Evolutionary conservation across 2,888 invertebrate species (phyloP).

Genomic region (Eutolmus rufibarbis): DNA sequence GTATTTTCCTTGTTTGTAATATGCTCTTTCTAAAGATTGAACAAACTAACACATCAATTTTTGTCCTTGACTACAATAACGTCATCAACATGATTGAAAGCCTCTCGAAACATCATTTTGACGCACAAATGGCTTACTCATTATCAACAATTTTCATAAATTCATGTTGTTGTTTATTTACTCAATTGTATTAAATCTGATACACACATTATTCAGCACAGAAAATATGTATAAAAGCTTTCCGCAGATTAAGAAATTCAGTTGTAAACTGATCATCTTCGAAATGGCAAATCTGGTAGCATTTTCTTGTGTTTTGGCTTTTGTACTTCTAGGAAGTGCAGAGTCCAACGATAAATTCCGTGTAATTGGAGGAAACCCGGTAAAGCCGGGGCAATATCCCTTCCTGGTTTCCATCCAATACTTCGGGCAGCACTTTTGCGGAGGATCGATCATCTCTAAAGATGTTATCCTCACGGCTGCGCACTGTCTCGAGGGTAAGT

Average conservation of each 20-base stretch:
- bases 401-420: background rate
- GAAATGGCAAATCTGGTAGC: background rate
- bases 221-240: background rate
- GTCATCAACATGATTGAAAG: too few species aligned
- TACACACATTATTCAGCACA: background rate
- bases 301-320: background rate
- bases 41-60: too few species aligned
- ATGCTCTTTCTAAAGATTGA: too few species aligned
- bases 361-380: background rate
- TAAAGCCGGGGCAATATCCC: background rate
- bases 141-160: background rate
- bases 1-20: too few species aligned
- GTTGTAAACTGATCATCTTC: background rate
- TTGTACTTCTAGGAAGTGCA: background rate
- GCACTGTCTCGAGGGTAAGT: background rate
- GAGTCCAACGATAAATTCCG: background rate
- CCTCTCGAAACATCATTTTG: background rate
- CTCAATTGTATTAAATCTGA: background rate
- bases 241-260: background rate
- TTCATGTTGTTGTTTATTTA: background rate
- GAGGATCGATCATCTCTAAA: background rate
- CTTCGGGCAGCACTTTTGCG: background rate
- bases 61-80: too few species aligned
- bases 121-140: background rate
- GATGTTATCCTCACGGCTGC: background rate